These are phyloP conservation scores for Chironomus striatipennis DNA, from an alignment of 1,140 invertebrate genomes.

Conservation along the genomic window DNA sequence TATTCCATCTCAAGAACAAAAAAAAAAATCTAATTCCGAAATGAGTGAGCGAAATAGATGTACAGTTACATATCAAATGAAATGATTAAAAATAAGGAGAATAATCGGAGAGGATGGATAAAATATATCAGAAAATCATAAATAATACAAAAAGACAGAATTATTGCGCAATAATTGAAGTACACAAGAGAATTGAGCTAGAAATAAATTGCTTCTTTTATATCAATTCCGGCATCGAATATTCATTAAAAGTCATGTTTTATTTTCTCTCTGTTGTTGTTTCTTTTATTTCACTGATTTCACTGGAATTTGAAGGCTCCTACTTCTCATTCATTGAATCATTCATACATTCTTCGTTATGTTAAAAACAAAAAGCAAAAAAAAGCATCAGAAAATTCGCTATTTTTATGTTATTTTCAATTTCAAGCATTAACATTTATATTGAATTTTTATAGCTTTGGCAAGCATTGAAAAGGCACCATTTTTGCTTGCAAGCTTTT, in stretches of 20 bases:
- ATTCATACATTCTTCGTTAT: neutral
- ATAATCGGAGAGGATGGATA: no score
- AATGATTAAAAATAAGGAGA: no score
- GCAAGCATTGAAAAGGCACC: neutral
- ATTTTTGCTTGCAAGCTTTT: neutral
- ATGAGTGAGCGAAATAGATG: no score
- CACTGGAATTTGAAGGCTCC: neutral
- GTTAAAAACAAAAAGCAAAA: no score
- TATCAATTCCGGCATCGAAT: conserved; percentile 6
- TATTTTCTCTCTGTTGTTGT: neutral
- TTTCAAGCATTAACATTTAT: conserved; percentile 21
- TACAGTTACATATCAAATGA: no score
- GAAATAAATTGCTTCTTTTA: conserved; percentile 2
- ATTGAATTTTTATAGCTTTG: conserved; percentile 23
- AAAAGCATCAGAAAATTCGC: neutral
- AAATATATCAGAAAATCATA: neutral
- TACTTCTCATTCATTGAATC: neutral
- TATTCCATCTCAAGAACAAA: no score
- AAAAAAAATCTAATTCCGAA: no score
- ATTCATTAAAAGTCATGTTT: conserved; percentile 14
- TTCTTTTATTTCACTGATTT: neutral
- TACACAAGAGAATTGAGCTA: neutral
- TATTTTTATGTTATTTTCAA: conserved; percentile 15
- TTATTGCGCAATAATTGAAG: conserved; percentile 13
- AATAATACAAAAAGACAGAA: conserved; percentile 15